These are phyloP conservation scores for Acronicta alni DNA, from an alignment of 2,888 invertebrate species.

Conservation along the genomic window DNA sequence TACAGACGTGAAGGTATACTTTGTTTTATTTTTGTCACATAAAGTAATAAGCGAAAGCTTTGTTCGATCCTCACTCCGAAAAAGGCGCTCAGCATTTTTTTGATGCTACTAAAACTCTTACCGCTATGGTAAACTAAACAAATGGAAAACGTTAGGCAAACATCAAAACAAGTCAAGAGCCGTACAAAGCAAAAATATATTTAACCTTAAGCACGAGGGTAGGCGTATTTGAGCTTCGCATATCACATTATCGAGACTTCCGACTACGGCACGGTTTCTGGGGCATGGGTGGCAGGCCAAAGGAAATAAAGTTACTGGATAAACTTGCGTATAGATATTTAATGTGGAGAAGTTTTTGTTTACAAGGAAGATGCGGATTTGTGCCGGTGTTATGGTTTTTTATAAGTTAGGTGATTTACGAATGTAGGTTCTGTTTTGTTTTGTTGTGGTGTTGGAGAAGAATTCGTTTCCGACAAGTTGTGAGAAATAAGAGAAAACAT, in stretches of 20 bases:
- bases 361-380: slow-evolving; percentile 43
- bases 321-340: slow-evolving; percentile 52
- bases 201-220: slow-evolving; percentile 47
- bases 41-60: slow-evolving; percentile 11
- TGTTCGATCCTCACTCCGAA: slow-evolving; percentile 2
- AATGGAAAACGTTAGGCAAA: slow-evolving; percentile 45
- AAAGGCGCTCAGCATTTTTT: slow-evolving; percentile 13
- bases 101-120: slow-evolving; percentile 25
- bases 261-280: slow-evolving; percentile 48
- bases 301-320: slow-evolving; percentile 54
- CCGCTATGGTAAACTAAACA: slow-evolving; percentile 24
- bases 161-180: slow-evolving; percentile 47
- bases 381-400: slow-evolving; percentile 38
- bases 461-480: background rate
- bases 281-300: slow-evolving; percentile 42
- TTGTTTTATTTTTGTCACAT: background rate
- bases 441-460: slow-evolving; percentile 22
- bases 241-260: slow-evolving; percentile 69
- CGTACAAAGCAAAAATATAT: slow-evolving; percentile 51
- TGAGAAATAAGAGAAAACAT: no score
- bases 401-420: slow-evolving; percentile 40
- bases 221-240: slow-evolving; percentile 59
- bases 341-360: slow-evolving; percentile 57
- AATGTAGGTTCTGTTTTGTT: slow-evolving; percentile 36
- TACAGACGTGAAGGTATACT: no score